Base-by-base conservation (phyloP, 2,797 vertebrate genomes). In the Naso thynnoides region DNA sequence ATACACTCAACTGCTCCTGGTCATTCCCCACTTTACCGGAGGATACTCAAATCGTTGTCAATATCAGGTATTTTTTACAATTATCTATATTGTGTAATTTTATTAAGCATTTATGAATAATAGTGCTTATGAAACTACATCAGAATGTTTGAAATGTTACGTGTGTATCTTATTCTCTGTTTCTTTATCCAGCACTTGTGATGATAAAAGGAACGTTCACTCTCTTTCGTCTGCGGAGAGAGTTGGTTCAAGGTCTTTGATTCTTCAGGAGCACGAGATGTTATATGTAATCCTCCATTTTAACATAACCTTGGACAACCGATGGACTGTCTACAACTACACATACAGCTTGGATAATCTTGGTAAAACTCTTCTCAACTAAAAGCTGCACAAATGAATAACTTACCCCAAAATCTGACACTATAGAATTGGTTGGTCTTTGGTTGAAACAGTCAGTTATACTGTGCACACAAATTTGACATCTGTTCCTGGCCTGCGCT, bases 1-100 rank as follows among this genome's bases (percentile, higher is more conserved):
- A 87, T 31, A 0, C 6, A 0, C 73, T 93, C 44, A 89, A 83
- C 83, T 93, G 92, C 78, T 90, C 88, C 60, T 89, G 87, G 90
- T 49, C 74, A 4, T 63, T 88, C 45, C 3, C 2, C 3, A 15
- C 24, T 5, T 47, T 68, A 23, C n/a, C 41, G 5, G 2, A 61
- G 0, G 72, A 76, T 0, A 2, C 36, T 44, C 67, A 71, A 33
- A 55, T 87, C 38, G 74, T 56, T 7, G 58, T 78, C 45, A 19
- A 1, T 1, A 72, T 89, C 62, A 85, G 80, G 92, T 92, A 74
- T 11, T 56, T 38, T 60, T 63, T 26, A 61, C 0, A 36, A 18
- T 31, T 19, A 39, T 18, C 41, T 48, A 48, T 27, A 15, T 31
- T 39, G 4, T n/a, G 53, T 9, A 58, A 16, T 1, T 47, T 41